Evolutionary conservation across 2,888 invertebrate species (phyloP).

Genomic region (Brachyopa scutellaris): DNA sequence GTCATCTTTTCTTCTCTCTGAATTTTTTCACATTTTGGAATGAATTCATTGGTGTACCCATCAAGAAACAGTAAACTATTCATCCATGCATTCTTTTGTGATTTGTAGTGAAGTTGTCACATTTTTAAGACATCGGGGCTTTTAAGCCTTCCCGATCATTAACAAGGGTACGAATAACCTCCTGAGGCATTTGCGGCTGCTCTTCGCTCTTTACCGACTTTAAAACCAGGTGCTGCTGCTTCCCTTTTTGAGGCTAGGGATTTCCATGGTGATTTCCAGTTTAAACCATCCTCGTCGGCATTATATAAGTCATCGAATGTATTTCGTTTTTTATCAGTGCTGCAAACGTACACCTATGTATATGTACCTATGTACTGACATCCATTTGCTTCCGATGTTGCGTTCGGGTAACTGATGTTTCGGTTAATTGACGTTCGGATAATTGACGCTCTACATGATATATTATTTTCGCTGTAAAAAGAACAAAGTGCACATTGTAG

Average conservation of each 20-base stretch:
- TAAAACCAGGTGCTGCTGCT: background rate
- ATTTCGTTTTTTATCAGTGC: background rate
- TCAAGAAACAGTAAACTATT: background rate
- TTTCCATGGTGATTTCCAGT: background rate
- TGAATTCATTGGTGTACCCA: slow-evolving; percentile 1
- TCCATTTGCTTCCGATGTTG: too few relatives aligned
- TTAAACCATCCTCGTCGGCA: background rate
- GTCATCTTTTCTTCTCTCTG: background rate
- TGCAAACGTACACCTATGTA: too few relatives aligned
- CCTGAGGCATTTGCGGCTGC: background rate
- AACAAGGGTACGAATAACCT: too few relatives aligned
- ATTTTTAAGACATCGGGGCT: background rate
- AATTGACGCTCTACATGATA: too few relatives aligned
- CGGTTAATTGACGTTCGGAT: too few relatives aligned
- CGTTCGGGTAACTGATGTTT: too few relatives aligned
- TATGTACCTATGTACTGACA: too few relatives aligned
- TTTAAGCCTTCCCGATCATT: background rate
- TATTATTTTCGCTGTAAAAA: too few relatives aligned
- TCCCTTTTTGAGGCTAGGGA: background rate
- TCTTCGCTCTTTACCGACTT: background rate
- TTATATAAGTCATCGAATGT: background rate
- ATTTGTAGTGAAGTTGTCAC: background rate
- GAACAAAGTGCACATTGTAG: too few relatives aligned
- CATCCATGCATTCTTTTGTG: background rate
- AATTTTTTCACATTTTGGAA: slow-evolving; percentile 2